Evolutionary conservation across 2,888 invertebrate genomes (phyloP), one percentile per base, ranked within the genome.

Genomic region (Drosophila testacea): DNA sequence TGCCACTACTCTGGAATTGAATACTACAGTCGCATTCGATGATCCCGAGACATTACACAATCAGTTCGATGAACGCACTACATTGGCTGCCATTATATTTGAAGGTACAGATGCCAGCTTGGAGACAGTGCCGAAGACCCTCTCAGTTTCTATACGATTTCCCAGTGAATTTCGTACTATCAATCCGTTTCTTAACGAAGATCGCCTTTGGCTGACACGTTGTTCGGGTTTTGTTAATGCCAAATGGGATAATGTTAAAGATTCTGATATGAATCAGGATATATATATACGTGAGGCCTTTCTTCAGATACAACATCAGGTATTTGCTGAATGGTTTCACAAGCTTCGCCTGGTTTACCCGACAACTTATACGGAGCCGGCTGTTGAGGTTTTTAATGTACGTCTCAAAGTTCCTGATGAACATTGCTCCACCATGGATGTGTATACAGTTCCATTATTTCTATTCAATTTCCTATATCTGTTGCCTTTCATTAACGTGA

Each of bases 281-380:
- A 75, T 90, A n/a, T 91, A 91, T 50, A 76, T 88, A 42, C 82
- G 85, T 1, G 91, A 91, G 51, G 91, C 91, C 0, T 91, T 91
- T 47, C 75, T 91, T 1, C 91, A 90, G 57, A 42, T 91, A 30
- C 89, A 90, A 55, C 90, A 89, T 62, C 74, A 77, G 34, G 64
- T 90, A 32, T 90, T 90, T 69, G 0, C 74, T 0, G 76, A 79
- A 60, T 90, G 90, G 88, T 76, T 71, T 64, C 52, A 59, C n/a
- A 46, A 9, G 9, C 7, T 82, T n/a, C 52, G 47, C 5, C 2
- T 0, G 0, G 2, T n/a, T 0, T 1, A 51, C 30, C 11, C 50
- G 2, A 52, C 56, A 3, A 3, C 2, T 0, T 65, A 51, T 10
- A 16, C 48, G 1, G 69, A 77, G 13, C 77, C 77, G 9, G 36